These are phyloP conservation scores for Chymomyza amoena DNA, from an alignment of 2,888 invertebrate genomes.

Conservation along the genomic window DNA sequence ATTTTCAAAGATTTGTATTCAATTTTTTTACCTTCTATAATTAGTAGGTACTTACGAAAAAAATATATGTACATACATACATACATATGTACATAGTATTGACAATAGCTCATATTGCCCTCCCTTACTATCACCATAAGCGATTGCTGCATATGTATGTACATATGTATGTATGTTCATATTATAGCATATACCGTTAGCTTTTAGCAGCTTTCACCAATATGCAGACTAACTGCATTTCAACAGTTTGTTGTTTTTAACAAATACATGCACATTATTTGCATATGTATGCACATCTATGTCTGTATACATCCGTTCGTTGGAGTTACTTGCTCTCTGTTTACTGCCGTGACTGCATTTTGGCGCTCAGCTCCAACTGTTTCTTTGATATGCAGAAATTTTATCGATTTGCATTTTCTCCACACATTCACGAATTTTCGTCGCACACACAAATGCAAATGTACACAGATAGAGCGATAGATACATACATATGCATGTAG, in stretches of 20 bases:
- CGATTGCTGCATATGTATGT: not conserved
- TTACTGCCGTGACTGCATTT: not conserved
- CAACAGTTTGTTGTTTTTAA: slow-evolving; percentile 60
- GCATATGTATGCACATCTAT: not conserved
- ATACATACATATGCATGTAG: not conserved
- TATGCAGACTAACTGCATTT: slow-evolving; percentile 44
- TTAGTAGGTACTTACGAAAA: too few relatives aligned
- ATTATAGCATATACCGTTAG: not conserved
- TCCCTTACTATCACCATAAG: too few relatives aligned
- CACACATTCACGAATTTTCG: slow-evolving; percentile 12
- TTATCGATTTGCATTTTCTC: slow-evolving; percentile 37
- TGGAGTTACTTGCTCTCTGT: not conserved
- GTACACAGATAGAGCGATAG: not conserved
- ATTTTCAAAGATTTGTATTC: too few relatives aligned
- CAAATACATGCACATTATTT: not conserved
- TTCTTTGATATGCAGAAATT: slow-evolving; percentile 19
- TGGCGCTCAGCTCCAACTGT: not conserved
- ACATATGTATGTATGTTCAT: not conserved
- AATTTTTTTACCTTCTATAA: too few relatives aligned
- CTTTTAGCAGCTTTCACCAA: slow-evolving; percentile 43
- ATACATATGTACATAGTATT: too few relatives aligned
- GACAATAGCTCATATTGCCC: too few relatives aligned
- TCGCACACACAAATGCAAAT: slow-evolving; percentile 22
- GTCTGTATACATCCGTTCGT: not conserved
- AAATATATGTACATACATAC: too few relatives aligned